Evolutionary conservation across 2,797 vertebrate species (phyloP), one percentile per base, ranked within the genome.

Genomic region (Cossypha heuglini): DNA sequence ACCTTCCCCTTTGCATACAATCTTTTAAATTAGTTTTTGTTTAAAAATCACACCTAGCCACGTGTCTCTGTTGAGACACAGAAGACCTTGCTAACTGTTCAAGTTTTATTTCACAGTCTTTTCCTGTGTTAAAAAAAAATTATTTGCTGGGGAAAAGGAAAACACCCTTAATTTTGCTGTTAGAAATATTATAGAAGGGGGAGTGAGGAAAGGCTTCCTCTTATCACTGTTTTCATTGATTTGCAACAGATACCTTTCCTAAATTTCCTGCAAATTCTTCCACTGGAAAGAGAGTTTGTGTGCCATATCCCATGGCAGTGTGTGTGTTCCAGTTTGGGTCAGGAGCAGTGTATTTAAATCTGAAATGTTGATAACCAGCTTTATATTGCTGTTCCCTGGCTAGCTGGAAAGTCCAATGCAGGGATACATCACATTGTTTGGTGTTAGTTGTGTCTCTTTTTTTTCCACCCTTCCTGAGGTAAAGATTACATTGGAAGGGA

Each of bases 401-500:
- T 87, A 71, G 28, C 58, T 86, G 35, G 31, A 46, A 91, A 73
- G 20, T 26, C n/a, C 33, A 33, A 29, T 0, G 1, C 28, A 85
- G 67, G 43, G 51, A 31, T 51, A 51, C 6, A 46, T 75, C 42
- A 26, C 18, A 25, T 5, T 52, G 2, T 64, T 64, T 49, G n/a
- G 29, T 96, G 18, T 37, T 79, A 75, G n/a, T n/a, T 64, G 25
- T 45, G 13, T 54, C 15, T 71, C 16, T 26, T 57, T 67, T 38
- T 81, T 76, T 31, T 5, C 9, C 40, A 40, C 10, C 11, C 46
- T 72, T 94, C 19, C 72, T 61, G 58, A 88, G 68, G 83, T 94
- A 71, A 88, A 71, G 76, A 64, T 88, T 71, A 80, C 22, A 38
- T 57, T 90, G 58, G 49, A 86, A 92, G 25, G 37, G 79, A 79